Base-by-base conservation (phyloP, 1,140 invertebrate species). In the Pseudomyrmex pallidus region DNA sequence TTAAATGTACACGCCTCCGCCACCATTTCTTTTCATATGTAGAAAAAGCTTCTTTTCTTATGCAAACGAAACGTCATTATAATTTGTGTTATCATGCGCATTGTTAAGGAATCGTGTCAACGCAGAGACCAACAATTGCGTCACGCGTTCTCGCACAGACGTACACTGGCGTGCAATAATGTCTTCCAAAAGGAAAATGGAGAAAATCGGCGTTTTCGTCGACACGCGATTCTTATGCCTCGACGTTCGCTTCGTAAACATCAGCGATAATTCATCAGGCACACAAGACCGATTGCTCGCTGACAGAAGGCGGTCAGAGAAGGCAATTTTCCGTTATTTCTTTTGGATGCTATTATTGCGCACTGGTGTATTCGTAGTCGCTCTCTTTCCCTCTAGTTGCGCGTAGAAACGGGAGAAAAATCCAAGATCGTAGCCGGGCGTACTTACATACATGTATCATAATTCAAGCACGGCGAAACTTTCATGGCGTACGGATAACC, bases 381-480 rank as follows among this genome's bases (percentile, higher is more conserved):
- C 35, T 35, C 35, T 35, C 0, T 7, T 35, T 35, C 35, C 7
- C 0, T 35, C 56, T 59, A 22, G 44, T 54, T 44, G 74, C 22
- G 22, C 54, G 5, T 61, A 5, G n/a, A 48, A 52, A 70, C 22
- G 8, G 2, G 5, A 10, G n/a, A 61, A 17, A 59, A 87, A 80
- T 80, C 15, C 52, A 17, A 35, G 12, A 56, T 72, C 35, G 63
- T 66, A 22, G 54, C 48, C 68, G 35, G 35, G 68, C 35, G 22
- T 74, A 70, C 66, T 85, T 67, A 76, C 59, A 12, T 50, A 48
- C 22, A 22, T 10, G 57, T 54, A 59, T 72, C 66, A 85, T 74
- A 82, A 88, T 64, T 87, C 86, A 73, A 66, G 5, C 35, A 72
- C 48, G 61, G 25, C 35, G 73, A 87, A 88, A 88, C 22, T 87